phyloP scores from a whole-genome alignment of 2,113 vertebrate species.

The Prinia subflava region DNA sequence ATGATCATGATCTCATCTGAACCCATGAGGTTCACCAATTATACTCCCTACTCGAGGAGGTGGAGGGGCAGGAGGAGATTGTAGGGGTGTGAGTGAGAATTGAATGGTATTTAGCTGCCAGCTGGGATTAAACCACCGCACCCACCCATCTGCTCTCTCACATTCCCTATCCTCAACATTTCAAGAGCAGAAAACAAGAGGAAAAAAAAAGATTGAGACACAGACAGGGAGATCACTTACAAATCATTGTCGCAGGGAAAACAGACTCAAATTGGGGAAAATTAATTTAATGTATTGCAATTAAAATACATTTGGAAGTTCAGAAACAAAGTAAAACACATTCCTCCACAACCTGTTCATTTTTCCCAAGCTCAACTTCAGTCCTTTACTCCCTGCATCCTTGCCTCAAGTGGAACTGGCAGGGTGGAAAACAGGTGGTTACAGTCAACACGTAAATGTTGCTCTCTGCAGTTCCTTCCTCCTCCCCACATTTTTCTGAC shows the following conservation, averaged over 20 bases:
- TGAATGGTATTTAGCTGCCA: not conserved
- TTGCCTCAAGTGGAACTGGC: not conserved
- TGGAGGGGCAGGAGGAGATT: not conserved
- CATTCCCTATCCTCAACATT: not conserved
- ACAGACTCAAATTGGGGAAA: not conserved
- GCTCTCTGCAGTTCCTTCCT: accelerated
- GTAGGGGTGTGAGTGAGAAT: not conserved
- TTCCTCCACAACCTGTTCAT: not conserved
- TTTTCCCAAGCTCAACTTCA: not conserved
- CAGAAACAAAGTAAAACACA: not conserved
- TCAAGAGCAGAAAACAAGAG: not conserved
- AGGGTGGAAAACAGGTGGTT: not conserved
- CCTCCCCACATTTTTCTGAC: not conserved
- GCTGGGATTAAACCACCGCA: not conserved
- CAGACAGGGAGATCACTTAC: not conserved
- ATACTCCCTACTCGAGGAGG: accelerated
- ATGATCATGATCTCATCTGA: not conserved
- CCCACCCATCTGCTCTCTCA: not conserved
- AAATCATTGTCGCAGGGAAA: not conserved
- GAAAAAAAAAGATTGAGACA: not conserved
- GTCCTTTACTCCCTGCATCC: not conserved
- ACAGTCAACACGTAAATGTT: accelerated
- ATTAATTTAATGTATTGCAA: not conserved
- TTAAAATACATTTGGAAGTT: not conserved
- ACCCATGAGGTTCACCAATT: not conserved